These are phyloP conservation scores for Alectura lathami DNA, from an alignment of 2,113 vertebrate species.

Conservation along the genomic window DNA sequence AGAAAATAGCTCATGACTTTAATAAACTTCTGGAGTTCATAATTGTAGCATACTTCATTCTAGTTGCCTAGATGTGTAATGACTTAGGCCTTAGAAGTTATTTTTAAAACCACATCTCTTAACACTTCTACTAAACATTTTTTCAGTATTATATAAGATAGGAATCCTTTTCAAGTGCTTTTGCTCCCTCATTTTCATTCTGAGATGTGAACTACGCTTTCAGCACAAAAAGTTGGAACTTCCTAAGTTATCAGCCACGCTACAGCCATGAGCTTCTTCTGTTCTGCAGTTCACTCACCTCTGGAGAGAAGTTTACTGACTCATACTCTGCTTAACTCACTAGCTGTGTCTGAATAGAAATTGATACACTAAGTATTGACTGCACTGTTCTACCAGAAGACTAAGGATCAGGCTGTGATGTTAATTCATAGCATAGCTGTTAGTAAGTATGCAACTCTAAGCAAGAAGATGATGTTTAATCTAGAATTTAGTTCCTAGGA, in stretches of 20 bases:
- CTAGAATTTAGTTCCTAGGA: background rate
- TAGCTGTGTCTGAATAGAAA: background rate
- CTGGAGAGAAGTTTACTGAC: background rate
- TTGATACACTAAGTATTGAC: background rate
- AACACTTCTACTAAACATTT: too few species aligned
- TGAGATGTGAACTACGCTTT: background rate
- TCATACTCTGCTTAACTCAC: background rate
- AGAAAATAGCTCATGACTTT: background rate
- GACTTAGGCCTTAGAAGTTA: background rate
- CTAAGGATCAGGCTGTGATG: background rate
- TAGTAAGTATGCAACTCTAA: background rate
- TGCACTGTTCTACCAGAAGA: background rate
- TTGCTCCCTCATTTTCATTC: fast-evolving
- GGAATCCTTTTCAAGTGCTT: background rate
- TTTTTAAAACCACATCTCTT: background rate
- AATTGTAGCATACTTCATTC: background rate
- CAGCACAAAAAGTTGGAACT: background rate
- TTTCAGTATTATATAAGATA: fast-evolving
- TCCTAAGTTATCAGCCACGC: background rate
- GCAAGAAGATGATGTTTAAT: background rate
- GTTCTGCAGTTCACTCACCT: background rate
- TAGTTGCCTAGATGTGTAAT: background rate
- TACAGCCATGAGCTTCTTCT: background rate
- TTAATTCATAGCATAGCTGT: background rate
- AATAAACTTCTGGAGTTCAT: background rate